Base-by-base conservation (phyloP, 64 coral and sea anemone species). In the Anthopleura sola region DNA sequence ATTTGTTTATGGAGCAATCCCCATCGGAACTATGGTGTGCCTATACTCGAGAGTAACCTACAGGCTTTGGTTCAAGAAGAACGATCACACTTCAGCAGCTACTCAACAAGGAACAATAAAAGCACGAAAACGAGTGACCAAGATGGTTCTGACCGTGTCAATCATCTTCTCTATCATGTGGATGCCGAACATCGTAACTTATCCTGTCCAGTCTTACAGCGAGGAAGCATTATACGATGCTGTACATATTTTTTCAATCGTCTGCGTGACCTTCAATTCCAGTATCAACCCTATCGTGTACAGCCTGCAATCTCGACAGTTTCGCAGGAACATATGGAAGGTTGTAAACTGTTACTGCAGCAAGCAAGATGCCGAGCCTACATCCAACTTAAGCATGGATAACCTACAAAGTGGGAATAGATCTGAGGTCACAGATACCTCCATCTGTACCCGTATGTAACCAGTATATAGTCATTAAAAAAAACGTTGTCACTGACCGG, bases 251-350 rank as follows among this genome's bases (percentile, higher is more conserved):
- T 31, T 78, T 6, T 79, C 74, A 53, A 88, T 88, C n/a, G 86
- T 88, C 20, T 88, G 53, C 49, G 86, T 88, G 1, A 88, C 86
- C 31, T 21, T 88, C 37, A 88, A 88, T 37, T 88, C 86, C 55
- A 78, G 74, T 7, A 88, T 88, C 7, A 88, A 88, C 55, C 86
- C 86, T n/a, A 56, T 88, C 34, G 29, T 88, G 18, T 88, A 88
- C 53, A 88, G 86, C 86, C 78, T 36, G 31, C 86, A 88, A 75
- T 79, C 74, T 15, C 20, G 60, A 18, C 19, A 46, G 11, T 88
- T 88, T 32, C 50, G 86, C 2, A 88, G 60, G 51, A 75, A 88
- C 54, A 80, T 80, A 13, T 77, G 75, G 75, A 32, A 33, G 2
- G 60, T 77, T 37, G 21, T 37, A 8, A 77, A 37, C 36, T 77